Evolutionary conservation across 2,888 invertebrate genomes (phyloP).

Genomic region (Punctoribates punctum): DNA sequence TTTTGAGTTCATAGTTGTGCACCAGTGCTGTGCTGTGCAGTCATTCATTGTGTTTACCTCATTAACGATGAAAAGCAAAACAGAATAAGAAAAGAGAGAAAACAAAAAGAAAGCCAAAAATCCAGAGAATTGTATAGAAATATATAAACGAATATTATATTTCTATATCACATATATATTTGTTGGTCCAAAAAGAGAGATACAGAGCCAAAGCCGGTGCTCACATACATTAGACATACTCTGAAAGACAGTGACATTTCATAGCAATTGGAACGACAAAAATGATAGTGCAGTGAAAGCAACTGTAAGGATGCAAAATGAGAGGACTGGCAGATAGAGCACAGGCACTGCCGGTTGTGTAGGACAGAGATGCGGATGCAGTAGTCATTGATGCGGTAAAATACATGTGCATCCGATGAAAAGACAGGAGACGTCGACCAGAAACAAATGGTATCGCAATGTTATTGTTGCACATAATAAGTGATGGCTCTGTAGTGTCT

Average conservation of each 20-base stretch:
- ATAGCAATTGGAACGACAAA: not conserved
- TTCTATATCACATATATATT: slow-evolving; percentile 8
- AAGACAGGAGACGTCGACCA: slow-evolving; percentile 39
- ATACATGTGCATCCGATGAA: slow-evolving; percentile 38
- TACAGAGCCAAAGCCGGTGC: slow-evolving; percentile 1
- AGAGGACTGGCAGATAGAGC: not conserved
- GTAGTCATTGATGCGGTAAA: slow-evolving; percentile 37
- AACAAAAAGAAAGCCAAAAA: slow-evolving; percentile 17
- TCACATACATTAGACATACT: slow-evolving; percentile 19
- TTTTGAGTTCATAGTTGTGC: not conserved
- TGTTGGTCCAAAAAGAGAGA: slow-evolving; percentile 27
- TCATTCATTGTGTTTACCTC: slow-evolving; percentile 37
- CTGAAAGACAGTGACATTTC: slow-evolving; percentile 26
- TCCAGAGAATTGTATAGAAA: not conserved
- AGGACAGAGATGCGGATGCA: slow-evolving; percentile 34
- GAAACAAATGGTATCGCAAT: slow-evolving; percentile 30
- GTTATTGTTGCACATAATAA: slow-evolving; percentile 38
- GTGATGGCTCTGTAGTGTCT: slow-evolving; percentile 9
- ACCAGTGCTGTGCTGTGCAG: slow-evolving; percentile 20
- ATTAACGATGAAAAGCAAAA: slow-evolving; percentile 32
- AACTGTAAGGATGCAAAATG: slow-evolving; percentile 27
- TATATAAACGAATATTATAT: slow-evolving; percentile 5
- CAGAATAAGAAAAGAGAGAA: not conserved
- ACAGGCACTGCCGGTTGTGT: not conserved
- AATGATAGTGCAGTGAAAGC: slow-evolving; percentile 27